phyloP scores from a whole-genome alignment of 1,140 invertebrate species.

The Subanguina moxae region DNA sequence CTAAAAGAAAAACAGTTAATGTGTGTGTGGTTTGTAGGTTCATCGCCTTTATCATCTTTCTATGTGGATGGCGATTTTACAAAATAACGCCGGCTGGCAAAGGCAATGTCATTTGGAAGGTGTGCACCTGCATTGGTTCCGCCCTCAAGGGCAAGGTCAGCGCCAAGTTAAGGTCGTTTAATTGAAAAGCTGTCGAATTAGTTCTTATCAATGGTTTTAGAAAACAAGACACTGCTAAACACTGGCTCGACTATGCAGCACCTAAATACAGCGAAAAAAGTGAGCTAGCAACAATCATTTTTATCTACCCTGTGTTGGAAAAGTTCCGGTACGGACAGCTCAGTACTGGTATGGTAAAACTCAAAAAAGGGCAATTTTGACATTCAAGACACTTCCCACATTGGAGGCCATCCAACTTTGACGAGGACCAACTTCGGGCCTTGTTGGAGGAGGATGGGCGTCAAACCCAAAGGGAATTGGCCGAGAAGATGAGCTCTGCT shows the following conservation, averaged over 20 bases:
- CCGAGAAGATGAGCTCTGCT: no score
- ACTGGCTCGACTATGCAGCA: constrained; percentile 76
- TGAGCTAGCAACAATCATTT: no score
- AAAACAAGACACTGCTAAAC: constrained; percentile 25
- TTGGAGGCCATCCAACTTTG: no score
- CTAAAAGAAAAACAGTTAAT: no score
- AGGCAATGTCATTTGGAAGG: constrained; percentile 52
- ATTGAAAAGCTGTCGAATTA: neutral
- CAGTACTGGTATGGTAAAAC: no score
- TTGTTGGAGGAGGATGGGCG: no score
- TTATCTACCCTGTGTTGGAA: no score
- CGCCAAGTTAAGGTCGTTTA: constrained; percentile 23
- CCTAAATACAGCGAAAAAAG: constrained; percentile 67
- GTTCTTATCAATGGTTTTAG: neutral
- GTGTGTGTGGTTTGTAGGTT: constrained; percentile 20
- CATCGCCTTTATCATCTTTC: constrained; percentile 58
- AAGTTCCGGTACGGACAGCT: no score
- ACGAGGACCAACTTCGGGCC: no score
- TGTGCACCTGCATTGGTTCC: constrained; percentile 40
- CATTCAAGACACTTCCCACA: no score
- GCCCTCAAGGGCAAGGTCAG: constrained; percentile 36
- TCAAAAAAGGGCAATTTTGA: no score
- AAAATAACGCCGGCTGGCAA: constrained; percentile 53
- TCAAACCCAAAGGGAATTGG: no score
- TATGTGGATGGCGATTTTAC: constrained; percentile 49